Base-by-base conservation (phyloP, 64 coral and sea anemone species). In the Astreopora myriophthalma region DNA sequence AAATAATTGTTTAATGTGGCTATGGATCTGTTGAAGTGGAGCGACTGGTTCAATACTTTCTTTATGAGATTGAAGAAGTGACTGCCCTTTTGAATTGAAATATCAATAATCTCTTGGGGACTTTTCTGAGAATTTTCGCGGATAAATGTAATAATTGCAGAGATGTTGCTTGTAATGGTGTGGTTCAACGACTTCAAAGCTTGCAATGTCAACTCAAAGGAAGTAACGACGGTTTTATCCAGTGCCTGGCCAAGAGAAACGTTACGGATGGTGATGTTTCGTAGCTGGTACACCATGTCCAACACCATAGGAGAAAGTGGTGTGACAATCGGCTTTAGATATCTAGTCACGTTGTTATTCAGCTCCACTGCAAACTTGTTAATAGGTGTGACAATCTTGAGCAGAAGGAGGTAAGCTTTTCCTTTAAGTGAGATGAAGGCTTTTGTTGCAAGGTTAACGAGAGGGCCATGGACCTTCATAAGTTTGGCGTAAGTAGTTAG, bases 41-140 rank as follows among this genome's bases (percentile, higher is more conserved):
- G 14, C 3, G 95, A 85, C 44, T 90, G 76, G 73, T 94, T 96
- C 6, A 94, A 84, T 28, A 90, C 27, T 51, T 74, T 42, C 40
- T 80, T 94, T 8, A 91, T 90, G 19, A 75, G 60, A 61, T 94
- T 96, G 5, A 87, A 79, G 14, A 94, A 40, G 29, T 94, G 33
- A 14, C 79, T 37, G 17, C 87, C 49, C 23, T 96, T 96, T 20
- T 55, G 34, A 3, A 96, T 79, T 14, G 95, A 86, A 1, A 94
- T 72, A 69, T 96, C 95, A 3, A 96, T 48, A 17, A 96, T 94
- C 62, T 96, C 87, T 49, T 94, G 91, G 1, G 91, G 80, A 20
- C 58, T 94, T 52, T 96, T 96, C 79, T 79, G 82, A 25, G 95
- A 93, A 3, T 83, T 74, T 28, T 96, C 87, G 17, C 93, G 76